phyloP scores from a whole-genome alignment of 2,888 invertebrate species.

The Leistus spinibarbis region DNA sequence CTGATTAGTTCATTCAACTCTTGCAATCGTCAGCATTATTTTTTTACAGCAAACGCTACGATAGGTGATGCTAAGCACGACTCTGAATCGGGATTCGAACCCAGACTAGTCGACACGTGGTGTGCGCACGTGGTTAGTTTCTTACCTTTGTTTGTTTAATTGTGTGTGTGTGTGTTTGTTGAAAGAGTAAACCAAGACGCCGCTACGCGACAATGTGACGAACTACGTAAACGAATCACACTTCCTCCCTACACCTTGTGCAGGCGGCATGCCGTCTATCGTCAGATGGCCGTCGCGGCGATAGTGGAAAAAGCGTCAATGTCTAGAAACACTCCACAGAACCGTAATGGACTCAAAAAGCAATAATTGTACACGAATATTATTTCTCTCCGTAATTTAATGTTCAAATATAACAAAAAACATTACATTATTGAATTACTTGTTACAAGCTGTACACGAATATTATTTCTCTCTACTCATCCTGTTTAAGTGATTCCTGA shows the following conservation, averaged over 20 bases:
- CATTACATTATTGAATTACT: too few species aligned
- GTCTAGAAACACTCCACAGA: not conserved
- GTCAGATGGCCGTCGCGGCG: not conserved
- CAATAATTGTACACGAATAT: not conserved
- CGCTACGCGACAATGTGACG: slow-evolving; percentile 16
- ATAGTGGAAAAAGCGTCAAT: not conserved
- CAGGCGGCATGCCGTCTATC: slow-evolving; percentile 10
- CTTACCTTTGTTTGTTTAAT: not conserved
- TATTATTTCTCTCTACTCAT: too few species aligned
- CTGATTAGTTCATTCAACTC: not conserved
- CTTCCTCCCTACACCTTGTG: slow-evolving; percentile 1
- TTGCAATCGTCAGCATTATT: not conserved
- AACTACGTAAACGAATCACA: slow-evolving; percentile 33
- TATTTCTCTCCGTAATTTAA: not conserved
- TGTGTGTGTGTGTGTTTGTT: not conserved
- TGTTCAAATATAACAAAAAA: too few species aligned
- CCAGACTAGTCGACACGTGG: not conserved
- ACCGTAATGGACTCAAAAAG: not conserved
- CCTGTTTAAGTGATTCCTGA: too few species aligned
- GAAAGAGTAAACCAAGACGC: too few species aligned
- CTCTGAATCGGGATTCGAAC: not conserved
- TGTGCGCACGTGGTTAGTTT: not conserved
- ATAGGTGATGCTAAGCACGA: not conserved
- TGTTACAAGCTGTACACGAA: too few species aligned
- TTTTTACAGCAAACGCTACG: too few species aligned